phyloP scores from a whole-genome alignment of 2,888 invertebrate species.

The Siphlonurus alternatus region DNA sequence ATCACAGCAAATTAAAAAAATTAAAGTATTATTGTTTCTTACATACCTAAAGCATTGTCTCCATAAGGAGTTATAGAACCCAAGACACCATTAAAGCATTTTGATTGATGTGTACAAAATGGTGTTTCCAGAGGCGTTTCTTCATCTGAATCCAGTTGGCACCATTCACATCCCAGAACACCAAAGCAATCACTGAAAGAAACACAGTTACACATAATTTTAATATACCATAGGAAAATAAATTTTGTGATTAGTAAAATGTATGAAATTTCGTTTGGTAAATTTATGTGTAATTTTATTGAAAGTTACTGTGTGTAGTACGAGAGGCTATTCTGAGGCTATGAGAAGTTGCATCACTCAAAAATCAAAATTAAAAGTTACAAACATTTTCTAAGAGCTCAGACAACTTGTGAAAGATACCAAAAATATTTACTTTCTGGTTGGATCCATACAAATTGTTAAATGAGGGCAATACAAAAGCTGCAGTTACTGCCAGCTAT shows the following conservation, averaged over 20 bases:
- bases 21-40: too few relatives aligned
- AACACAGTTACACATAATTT: background rate
- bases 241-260: background rate
- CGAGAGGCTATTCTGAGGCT: too few relatives aligned
- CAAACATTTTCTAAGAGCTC: too few relatives aligned
- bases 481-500: too few relatives aligned
- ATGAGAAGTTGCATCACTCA: too few relatives aligned
- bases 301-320: background rate
- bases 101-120: slow-evolving; percentile 62
- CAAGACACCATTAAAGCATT: slow-evolving; percentile 74
- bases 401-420: too few relatives aligned
- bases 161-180: slow-evolving; percentile 83
- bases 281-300: background rate
- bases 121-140: slow-evolving; percentile 46
- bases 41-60: slow-evolving; percentile 40
- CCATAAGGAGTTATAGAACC: slow-evolving; percentile 69
- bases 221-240: too few relatives aligned
- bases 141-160: slow-evolving; percentile 61
- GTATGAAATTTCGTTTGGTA: background rate
- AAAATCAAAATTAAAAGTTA: too few relatives aligned
- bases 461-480: too few relatives aligned
- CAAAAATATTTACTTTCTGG: too few relatives aligned
- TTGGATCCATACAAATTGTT: too few relatives aligned
- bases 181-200: slow-evolving; percentile 34
- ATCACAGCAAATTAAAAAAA: background rate